Evolutionary conservation across 2,113 vertebrate species (phyloP), one percentile per base, ranked within the genome.

Genomic region (Australoheros scitulus): DNA sequence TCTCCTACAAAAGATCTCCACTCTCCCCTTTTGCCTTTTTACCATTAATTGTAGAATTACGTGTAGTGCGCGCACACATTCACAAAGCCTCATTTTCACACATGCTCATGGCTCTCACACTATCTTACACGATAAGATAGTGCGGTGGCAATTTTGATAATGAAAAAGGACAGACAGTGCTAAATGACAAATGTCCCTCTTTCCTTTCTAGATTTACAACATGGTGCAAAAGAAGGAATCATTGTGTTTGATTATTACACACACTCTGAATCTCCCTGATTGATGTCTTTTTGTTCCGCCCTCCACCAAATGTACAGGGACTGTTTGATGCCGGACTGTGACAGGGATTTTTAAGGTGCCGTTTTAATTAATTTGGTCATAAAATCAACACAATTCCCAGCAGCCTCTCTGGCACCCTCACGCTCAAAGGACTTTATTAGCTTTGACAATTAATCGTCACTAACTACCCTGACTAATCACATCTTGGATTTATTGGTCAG

Each of bases 281-380:
- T 91, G 90, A 94, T 92, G 87, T 92, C 87, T 90, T 88, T 94
- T 93, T 92, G 89, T 92, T 83, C 38, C 17, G 85, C 88, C 91
- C 91, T 91, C 94, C 92, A 70, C 81, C 64, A 50, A 79, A 79
- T 87, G 57, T 11, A 63, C 82, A 90, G 91, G 82, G 81, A 91
- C 61, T 83, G 72, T 91, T 91, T 89, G 80, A 87, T 92, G 90
- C 81, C 34, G 4, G 84, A 78, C 85, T 92, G 82, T 87, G 82
- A 92, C 81, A 14, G 82, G 52, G 34, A 78, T 84, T 83, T 88
- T 83, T 89, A 78, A 65, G 77, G 61, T 22, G 15, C 79, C 43
- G 76, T 92, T 92, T 94, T 95, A 94, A 94, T 94, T 93, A 89
- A 93, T 93, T 88, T 92, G 88, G 79, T 79, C 88, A 91, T 95